Evolutionary conservation across 2,113 vertebrate genomes (phyloP).

Genomic region (Psittacara wagleri): DNA sequence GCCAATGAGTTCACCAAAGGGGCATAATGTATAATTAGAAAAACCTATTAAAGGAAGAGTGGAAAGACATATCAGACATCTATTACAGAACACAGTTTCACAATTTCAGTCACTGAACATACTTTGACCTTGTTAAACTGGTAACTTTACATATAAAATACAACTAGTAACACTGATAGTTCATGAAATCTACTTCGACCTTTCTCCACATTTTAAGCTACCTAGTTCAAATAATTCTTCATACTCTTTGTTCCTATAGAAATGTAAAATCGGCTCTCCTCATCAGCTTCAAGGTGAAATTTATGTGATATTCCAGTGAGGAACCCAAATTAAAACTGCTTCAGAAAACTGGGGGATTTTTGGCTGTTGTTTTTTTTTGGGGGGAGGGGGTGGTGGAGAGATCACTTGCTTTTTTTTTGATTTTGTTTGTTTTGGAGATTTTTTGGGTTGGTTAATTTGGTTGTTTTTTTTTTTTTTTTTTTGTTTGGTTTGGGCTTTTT

Average conservation of each 20-base stretch:
- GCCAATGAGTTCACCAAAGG: constrained; percentile 93
- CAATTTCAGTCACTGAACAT: neutral
- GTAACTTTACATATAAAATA: neutral
- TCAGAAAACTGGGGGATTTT: neutral
- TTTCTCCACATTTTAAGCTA: neutral
- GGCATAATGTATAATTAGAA: constrained; percentile 94
- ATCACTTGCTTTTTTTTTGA: neutral
- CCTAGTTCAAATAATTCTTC: neutral
- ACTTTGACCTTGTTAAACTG: neutral
- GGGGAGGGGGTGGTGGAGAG: no score
- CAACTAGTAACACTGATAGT: neutral
- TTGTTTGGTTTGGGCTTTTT: no score
- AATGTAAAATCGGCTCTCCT: neutral
- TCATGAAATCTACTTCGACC: neutral
- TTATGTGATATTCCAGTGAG: neutral
- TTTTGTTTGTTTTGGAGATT: neutral
- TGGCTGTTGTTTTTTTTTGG: neutral
- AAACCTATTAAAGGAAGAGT: constrained; percentile 80
- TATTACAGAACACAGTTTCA: neutral
- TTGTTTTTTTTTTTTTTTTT: no score
- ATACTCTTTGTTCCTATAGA: neutral
- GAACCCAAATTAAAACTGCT: neutral
- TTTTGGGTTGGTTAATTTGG: neutral
- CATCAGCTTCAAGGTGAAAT: neutral
- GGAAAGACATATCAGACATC: neutral